Evolutionary conservation across 2,888 invertebrate genomes (phyloP), one percentile per base, ranked within the genome.

Genomic region (Microctonus aethiopoides): DNA sequence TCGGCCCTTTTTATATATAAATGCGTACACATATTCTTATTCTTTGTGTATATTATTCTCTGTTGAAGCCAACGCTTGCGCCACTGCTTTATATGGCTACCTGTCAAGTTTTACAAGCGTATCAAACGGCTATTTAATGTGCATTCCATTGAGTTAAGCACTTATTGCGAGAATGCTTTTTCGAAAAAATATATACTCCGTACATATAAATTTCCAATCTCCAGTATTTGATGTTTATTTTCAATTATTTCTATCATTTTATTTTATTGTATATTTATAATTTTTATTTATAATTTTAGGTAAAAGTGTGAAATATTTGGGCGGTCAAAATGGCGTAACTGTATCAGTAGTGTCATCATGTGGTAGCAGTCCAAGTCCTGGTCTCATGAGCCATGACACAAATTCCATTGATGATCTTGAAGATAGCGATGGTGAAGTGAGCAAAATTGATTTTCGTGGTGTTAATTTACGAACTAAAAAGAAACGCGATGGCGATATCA

Each of bases 351-450:
- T 83, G 85, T 88, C 78, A 87, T 90, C 74, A 74, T 83, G 81
- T 73, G 80, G 79, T 85, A 88, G 79, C 54, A 76, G 77, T 29
- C 69, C 77, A 16, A 77, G 75, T 36, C 75, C 77, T 20, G 76
- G 78, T 11, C 72, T 77, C 34, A 76, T 77, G n/a, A 72, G 74
- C 26, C 72, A 74, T 13, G 79, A 79, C 59, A 70, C 75, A 22
- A 71, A 71, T 52, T 74, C 79, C 34, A 80, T 83, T 71, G 85
- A 86, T 67, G 87, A 88, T 67, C 86, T 88, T 34, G 88, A 89
- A 74, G 93, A 93, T 83, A 92, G 92, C 80, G 94, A 94, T 83
- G 92, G 93, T n/a, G 94, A 94, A 85, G 92, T 94, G 80, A 93
- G 93, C 82, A 92, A 92, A 81, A 93, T 94, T 74, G 93, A 93